Evolutionary conservation across 1,140 invertebrate species (phyloP), one percentile per base, ranked within the genome.

Genomic region (Macrobrachium nipponense): DNA sequence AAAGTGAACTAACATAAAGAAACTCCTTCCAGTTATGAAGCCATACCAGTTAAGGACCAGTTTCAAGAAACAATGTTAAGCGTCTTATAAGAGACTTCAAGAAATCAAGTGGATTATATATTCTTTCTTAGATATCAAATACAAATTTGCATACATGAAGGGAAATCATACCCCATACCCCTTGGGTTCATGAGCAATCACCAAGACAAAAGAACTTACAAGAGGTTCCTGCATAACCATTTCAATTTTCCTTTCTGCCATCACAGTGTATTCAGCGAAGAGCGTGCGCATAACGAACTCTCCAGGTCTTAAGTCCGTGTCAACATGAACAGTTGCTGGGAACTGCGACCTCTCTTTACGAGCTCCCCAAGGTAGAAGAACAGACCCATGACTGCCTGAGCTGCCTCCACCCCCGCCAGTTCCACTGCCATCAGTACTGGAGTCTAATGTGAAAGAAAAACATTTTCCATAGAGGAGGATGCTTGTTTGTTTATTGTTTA

Each of bases 181-280:
- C 8, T 2, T 5, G 2, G 51, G 8, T 51, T 51, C 51, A 51
- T 5, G 12, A 51, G 51, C 3, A 6, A 51, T 51, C 12, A 51
- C 51, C 58, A n/a, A 43, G 17, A 80, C 11, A 17, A 66, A 66
- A 72, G 70, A 23, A 90, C 91, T 91, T 93, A 96, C 96, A 90
- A 95, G 92, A 88, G 95, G 94, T 92, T 99, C 98, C 82, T 95
- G 93, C 94, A 99, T 96, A 11, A 99, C 97, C 89, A 94, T 93
- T 91, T 99, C 97, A 92, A 99, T 98, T 92, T 99, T 99, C 90
- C 95, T 96, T 89, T 98, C 97, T 5, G 97, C 96, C 90, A 98
- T 95, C 0, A 95, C 92, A 5, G 97, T 98, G 90, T 98, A 99
- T 91, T 99, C 97, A 3, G 96, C 94, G 91, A 99, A 99, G 0